Base-by-base conservation (phyloP, 2,888 invertebrate species). In the Helobdella robusta region DNA sequence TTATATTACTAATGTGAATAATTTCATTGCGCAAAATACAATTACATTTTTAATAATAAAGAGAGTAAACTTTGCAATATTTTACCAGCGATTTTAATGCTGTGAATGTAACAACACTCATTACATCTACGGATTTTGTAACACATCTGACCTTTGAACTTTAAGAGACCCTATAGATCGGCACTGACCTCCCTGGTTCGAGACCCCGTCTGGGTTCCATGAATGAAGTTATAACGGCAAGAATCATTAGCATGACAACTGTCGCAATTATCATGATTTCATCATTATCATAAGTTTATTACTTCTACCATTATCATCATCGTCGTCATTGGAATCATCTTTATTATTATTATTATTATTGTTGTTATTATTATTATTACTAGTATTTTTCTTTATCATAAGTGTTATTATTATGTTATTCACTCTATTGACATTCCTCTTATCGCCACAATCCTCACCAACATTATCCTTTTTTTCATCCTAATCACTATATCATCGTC, bases 271-370 rank as follows among this genome's bases (percentile, higher is more conserved):
- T 50, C 50, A 50, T 50, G 20, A 50, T 50, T 25, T 50, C 50
- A 50, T 50, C 50, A 50, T 50, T 25, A 50, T 50, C 50, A 11
- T 50, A n/a, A 50, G n/a, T n/a, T n/a, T n/a, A n/a, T n/a, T 20
- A 32, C 58, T 32, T 58, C 32, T 32, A 25, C 28, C 20, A 58
- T 34, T 30, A 2, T 32, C 58, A 40, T 60, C 60, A 60, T 60
- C 60, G 35, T 60, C 60, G 40, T 60, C 40, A 34, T 60, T 44
- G 40, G 35, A 36, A 34, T 60, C 60, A 60, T 63, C 52, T 30
- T 63, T 54, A 63, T 54, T 54, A 46, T 52, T 54, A 40, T 63
- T 32, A 44, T 63, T 52, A 63, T 63, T 52, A 25, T 63, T 52
- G 52, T 54, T 34, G 18, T 34, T 54, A 63, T 54, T 54, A 34